These are phyloP conservation scores for Lutraria lutraria DNA, from an alignment of 2,888 invertebrate species.

Conservation along the genomic window DNA sequence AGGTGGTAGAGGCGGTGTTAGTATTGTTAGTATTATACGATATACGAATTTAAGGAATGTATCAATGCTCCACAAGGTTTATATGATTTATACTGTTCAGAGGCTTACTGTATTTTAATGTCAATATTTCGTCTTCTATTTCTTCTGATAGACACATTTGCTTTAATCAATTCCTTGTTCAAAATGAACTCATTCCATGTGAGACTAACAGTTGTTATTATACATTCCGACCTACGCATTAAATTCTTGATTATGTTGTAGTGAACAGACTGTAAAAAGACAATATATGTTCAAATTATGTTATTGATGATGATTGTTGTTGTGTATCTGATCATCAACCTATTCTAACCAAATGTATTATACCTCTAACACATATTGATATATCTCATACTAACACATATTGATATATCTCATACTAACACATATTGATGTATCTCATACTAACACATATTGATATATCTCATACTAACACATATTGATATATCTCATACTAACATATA, in stretches of 20 bases:
- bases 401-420: too few relatives aligned
- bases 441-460: too few relatives aligned
- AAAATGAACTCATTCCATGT: too few relatives aligned
- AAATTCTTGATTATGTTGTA: background rate
- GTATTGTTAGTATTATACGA: background rate
- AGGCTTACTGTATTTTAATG: background rate
- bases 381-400: too few relatives aligned
- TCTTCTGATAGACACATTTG: background rate
- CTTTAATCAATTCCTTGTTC: too few relatives aligned
- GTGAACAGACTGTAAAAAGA: background rate
- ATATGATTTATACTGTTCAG: background rate
- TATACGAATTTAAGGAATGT: background rate
- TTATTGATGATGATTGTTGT: conserved; percentile 21
- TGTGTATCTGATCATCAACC: conserved; percentile 26
- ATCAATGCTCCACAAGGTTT: background rate
- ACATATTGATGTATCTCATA: too few relatives aligned
- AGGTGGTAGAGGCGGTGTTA: background rate
- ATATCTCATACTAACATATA: too few relatives aligned
- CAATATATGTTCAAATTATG: background rate
- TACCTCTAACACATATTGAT: too few relatives aligned
- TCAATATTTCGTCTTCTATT: background rate
- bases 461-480: too few relatives aligned
- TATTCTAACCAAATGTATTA: background rate
- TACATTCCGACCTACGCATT: background rate
- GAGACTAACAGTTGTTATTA: background rate